Conservation (phyloP, 2,888 invertebrate genomes). For the Erebia aethiops region DNA sequence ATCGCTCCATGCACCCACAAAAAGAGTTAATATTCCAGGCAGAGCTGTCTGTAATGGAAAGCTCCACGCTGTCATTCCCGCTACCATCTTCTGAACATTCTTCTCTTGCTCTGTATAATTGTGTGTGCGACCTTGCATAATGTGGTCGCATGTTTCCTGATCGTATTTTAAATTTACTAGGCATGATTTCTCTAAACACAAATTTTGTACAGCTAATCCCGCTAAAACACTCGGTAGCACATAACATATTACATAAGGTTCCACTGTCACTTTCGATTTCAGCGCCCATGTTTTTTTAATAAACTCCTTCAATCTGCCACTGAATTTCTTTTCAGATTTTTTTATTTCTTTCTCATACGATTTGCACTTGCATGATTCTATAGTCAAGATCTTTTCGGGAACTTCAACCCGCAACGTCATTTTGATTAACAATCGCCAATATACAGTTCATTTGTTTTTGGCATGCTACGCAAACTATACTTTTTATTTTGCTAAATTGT, state of each 20-base stretch:
- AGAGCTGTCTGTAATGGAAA: constrained; percentile 82
- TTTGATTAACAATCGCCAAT: constrained; percentile 53
- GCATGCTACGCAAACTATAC: constrained; percentile 39
- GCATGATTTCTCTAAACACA: constrained; percentile 84
- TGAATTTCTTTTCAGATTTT: constrained; percentile 64
- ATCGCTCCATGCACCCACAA: constrained; percentile 85
- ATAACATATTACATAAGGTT: constrained; percentile 86
- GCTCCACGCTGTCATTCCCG: constrained; percentile 83
- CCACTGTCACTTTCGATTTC: constrained; percentile 83
- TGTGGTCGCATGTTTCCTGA: constrained; percentile 77
- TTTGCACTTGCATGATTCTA: constrained; percentile 71
- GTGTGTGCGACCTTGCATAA: constrained; percentile 71
- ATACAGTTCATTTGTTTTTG: constrained; percentile 41
- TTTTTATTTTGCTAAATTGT: constrained; percentile 34
- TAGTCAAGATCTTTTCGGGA: constrained; percentile 70
- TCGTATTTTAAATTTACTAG: constrained; percentile 81
- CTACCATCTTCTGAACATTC: constrained; percentile 79
- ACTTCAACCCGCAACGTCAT: constrained; percentile 79
- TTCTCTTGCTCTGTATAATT: constrained; percentile 70
- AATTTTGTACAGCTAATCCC: constrained; percentile 82
- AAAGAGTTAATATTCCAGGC: constrained; percentile 81
- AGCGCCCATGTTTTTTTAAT: constrained; percentile 71
- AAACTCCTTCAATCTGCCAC: constrained; percentile 65
- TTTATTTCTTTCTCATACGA: constrained; percentile 58
- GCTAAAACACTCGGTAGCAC: constrained; percentile 86